Evolutionary conservation across 2,797 vertebrate genomes (phyloP), one percentile per base, ranked within the genome.

Genomic region (Synanceia verrucosa): DNA sequence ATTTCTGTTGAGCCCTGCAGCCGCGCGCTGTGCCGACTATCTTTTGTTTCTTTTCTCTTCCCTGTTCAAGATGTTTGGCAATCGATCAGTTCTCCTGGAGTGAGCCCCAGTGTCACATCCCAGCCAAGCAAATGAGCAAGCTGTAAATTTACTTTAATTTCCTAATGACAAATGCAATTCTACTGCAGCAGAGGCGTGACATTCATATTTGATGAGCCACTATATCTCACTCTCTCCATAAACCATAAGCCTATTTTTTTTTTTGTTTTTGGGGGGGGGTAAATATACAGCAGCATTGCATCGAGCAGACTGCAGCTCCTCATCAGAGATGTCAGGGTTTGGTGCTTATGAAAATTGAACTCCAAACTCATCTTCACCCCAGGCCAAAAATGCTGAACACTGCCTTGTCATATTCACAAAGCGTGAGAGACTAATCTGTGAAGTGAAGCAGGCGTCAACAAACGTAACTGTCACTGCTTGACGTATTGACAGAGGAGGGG

Each of bases 201-300:
- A 85, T 87, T 84, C 74, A 85, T 87, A 84, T 87, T 91, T 92
- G 77, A 89, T 87, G 74, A 88, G 83, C 61, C 65, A 48, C 81
- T 74, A 73, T 76, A 86, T 84, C 61, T 81, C 85, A 83, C 88
- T 87, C 90, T 84, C 78, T 86, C 77, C 80, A 86, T 90, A 86
- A 91, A 89, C 65, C 59, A 79, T 47, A 48, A 81, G 74, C 23
- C 48, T 67, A 48, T 61, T 65, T 43, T 29, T 61, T 47, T 63
- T 70, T 63, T 24, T n/a, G n/a, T n/a, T n/a, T n/a, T n/a, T n/a
- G n/a, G n/a, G n/a, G n/a, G n/a, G n/a, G n/a, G n/a, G 69, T 70
- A 87, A 76, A 85, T 74, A 83, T 39, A 76, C 52, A 65, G 75
- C 78, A 60, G n/a, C n/a, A n/a, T n/a, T 76, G 71, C 73, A 67